These are phyloP conservation scores for Drosophila atroscutellata DNA, from an alignment of 2,888 invertebrate genomes.

Conservation along the genomic window DNA sequence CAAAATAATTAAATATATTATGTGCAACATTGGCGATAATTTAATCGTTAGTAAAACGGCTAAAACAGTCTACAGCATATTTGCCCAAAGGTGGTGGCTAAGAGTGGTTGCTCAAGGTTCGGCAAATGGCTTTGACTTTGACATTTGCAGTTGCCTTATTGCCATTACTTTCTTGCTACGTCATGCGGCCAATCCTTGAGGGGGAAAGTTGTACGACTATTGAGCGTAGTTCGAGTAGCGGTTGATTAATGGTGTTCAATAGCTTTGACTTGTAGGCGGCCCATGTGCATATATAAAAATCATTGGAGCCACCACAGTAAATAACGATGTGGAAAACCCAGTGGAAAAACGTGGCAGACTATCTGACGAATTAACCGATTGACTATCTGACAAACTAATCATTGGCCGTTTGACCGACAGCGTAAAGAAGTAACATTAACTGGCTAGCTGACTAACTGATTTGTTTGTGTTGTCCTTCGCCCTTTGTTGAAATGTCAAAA, in stretches of 20 bases:
- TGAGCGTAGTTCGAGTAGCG: slow-evolving; percentile 27
- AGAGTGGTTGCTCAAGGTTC: slow-evolving; percentile 18
- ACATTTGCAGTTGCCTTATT: slow-evolving; percentile 47
- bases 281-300: slow-evolving; percentile 45
- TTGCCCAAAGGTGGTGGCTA: background rate
- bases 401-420: slow-evolving; percentile 13
- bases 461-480: slow-evolving; percentile 60
- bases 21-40: background rate
- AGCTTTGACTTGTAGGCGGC: slow-evolving; percentile 1
- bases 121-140: slow-evolving; percentile 54
- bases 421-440: slow-evolving; percentile 1
- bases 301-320: slow-evolving; percentile 49
- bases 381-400: slow-evolving; percentile 32
- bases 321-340: slow-evolving; percentile 45
- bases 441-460: slow-evolving; percentile 36
- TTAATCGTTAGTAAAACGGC: slow-evolving; percentile 8
- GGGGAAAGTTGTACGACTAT: slow-evolving; percentile 7
- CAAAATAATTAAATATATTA: slow-evolving; percentile 3
- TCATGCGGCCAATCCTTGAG: slow-evolving; percentile 26
- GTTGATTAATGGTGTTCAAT: slow-evolving; percentile 67
- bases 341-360: slow-evolving; percentile 13
- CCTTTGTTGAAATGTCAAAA: slow-evolving; percentile 65
- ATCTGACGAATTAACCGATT: slow-evolving; percentile 28
- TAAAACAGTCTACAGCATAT: slow-evolving; percentile 1
- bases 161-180: slow-evolving; percentile 30